Evolutionary conservation across 2,797 vertebrate species (phyloP).

Genomic region (Hippopotamyrus pictus): DNA sequence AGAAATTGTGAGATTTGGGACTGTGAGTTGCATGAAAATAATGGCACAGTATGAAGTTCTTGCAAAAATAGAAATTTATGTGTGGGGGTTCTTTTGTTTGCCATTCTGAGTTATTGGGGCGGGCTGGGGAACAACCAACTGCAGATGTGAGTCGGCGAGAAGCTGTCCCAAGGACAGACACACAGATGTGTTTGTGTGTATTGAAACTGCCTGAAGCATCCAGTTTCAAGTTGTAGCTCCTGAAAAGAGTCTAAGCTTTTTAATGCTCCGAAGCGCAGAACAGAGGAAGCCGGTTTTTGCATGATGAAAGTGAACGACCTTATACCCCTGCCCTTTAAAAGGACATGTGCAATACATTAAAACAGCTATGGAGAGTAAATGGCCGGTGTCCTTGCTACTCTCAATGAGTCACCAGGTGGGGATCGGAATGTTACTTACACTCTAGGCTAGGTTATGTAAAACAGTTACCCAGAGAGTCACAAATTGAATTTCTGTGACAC

Average conservation of each 20-base stretch:
- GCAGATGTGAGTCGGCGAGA: neutral
- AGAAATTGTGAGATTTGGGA: neutral
- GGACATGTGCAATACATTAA: neutral
- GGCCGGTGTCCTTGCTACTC: neutral
- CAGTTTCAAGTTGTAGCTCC: neutral
- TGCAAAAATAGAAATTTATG: neutral
- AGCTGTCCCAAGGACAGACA: neutral
- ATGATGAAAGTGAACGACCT: neutral
- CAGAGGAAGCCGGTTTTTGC: neutral
- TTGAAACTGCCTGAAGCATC: neutral
- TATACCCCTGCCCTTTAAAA: neutral
- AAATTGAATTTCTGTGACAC: slow-evolving; percentile 8
- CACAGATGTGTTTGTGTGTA: neutral
- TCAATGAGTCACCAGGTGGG: neutral
- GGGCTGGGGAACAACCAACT: neutral
- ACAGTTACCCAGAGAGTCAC: neutral
- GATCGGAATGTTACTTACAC: neutral
- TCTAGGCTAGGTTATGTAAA: slow-evolving; percentile 1
- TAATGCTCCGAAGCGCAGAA: neutral
- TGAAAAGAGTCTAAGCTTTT: neutral
- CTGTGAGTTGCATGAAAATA: neutral
- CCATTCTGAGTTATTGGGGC: neutral
- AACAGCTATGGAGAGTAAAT: neutral
- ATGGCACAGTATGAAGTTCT: neutral
- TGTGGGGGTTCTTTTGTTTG: neutral